Evolutionary conservation across 2,113 vertebrate genomes (phyloP).

Genomic region (Pao palembangensis): DNA sequence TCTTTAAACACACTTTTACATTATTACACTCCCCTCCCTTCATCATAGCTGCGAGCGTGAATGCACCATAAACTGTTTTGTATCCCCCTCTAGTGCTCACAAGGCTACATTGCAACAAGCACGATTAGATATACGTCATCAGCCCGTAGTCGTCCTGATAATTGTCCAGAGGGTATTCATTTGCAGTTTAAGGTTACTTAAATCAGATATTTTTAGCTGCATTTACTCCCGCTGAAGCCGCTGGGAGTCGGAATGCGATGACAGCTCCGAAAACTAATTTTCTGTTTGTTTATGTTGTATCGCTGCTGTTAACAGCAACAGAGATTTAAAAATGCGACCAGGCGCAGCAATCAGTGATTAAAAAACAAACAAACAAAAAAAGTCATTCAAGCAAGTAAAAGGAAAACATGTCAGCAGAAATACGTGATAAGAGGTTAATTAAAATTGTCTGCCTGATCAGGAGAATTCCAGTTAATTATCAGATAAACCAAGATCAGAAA

Average conservation of each 20-base stretch:
- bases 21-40: no score
- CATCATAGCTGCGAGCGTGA: no score
- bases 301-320: no score
- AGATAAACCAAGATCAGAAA: neutral
- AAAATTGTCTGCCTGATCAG: neutral
- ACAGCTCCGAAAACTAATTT: no score
- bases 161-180: neutral
- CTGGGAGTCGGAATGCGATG: no score
- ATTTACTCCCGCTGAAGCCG: no score
- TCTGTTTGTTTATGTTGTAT: no score
- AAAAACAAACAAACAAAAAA: no score
- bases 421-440: neutral
- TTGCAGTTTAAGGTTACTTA: neutral
- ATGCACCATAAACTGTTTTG: neutral
- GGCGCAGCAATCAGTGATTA: no score
- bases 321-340: no score
- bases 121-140: neutral
- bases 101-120: neutral
- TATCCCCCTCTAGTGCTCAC: conserved; percentile 26
- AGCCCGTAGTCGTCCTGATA: no score
- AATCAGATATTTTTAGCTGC: neutral
- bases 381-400: no score
- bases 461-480: neutral
- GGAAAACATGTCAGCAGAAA: neutral
- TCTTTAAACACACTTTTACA: neutral